Percentiles rank a stretch among this genome's conserved stretches.
These are phyloP conservation scores for Hapalemur alaotrensis DNA, from an alignment of 2,797 vertebrate species.

Conservation along the genomic window DNA sequence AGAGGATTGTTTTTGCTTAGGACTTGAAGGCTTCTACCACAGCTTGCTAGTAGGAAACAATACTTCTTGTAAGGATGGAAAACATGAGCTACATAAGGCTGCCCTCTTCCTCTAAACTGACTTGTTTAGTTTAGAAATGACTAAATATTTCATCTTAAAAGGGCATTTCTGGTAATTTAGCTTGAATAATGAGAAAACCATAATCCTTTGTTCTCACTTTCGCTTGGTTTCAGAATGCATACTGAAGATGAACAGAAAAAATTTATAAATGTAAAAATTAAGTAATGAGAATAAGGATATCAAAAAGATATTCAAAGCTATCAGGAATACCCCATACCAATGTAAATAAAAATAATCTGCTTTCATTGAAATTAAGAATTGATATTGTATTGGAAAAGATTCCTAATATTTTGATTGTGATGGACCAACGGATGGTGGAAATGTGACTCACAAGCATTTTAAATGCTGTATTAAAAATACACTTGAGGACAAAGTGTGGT, in stretches of 20 bases:
- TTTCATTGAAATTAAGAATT: slow-evolving; percentile 2
- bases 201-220: neutral
- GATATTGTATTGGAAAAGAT: neutral
- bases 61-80: neutral
- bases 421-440: neutral
- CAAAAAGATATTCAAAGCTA: neutral
- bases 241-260: neutral
- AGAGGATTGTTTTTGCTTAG: neutral
- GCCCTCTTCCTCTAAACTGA: neutral
- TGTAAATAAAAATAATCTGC: neutral
- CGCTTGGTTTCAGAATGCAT: neutral
- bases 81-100: neutral
- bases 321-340: neutral
- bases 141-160: slow-evolving; percentile 15
- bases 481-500: neutral
- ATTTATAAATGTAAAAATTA: neutral
- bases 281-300: neutral
- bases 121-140: neutral
- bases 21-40: neutral
- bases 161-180: slow-evolving; percentile 23
- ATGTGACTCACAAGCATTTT: neutral
- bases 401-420: neutral
- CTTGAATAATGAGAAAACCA: slow-evolving; percentile 20
- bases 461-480: neutral
- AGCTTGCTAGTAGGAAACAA: neutral